Base-by-base conservation (phyloP, 2,888 invertebrate genomes). In the Caenorhabditis drosophilae region DNA sequence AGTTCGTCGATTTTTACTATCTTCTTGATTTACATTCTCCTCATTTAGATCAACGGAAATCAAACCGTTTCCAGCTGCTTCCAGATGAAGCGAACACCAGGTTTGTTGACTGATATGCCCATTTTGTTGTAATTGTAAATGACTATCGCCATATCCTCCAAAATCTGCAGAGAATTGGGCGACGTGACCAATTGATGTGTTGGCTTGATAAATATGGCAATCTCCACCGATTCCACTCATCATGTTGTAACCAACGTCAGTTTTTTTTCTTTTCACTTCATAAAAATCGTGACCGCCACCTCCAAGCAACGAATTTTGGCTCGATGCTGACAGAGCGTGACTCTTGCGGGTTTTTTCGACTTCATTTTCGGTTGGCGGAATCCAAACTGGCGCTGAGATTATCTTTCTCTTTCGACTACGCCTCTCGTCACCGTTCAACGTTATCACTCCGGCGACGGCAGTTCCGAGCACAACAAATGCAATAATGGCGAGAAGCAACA, bases 321-420 rank as follows among this genome's bases (percentile, higher is more conserved):
- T 54, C 1, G 54, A 50, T 12, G 42, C n/a, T n/a, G n/a, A n/a
- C n/a, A 44, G 9, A 59, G 34, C 25, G 44, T 49, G 40, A n/a
- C n/a, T 38, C 41, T 12, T 36, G 34, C 16, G 36, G 41, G 2
- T 45, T 38, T 15, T 23, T 48, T 38, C 16, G 12, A 25, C 46
- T 12, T 52, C 52, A 11, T 51, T 16, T 4, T 56, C 62, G 16
- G 51, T 67, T 2, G 73, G 70, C 20, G 73, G 73, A 2, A 51
- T 50, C 70, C 71, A 73, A 3, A 50, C 46, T 15, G 54, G 55
- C 2, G 73, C 73, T 11, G 45, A 36, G n/a, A 70, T 55, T 25
- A 64, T 59, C 23, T 55, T 41, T 9, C 67, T 54, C 44, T 70
- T 67, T 25, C 69, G 18, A 16, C 31, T 62, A 16, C 70, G 47